Conservation (phyloP, 2,888 invertebrate species). For the Tiliacea aurago region DNA sequence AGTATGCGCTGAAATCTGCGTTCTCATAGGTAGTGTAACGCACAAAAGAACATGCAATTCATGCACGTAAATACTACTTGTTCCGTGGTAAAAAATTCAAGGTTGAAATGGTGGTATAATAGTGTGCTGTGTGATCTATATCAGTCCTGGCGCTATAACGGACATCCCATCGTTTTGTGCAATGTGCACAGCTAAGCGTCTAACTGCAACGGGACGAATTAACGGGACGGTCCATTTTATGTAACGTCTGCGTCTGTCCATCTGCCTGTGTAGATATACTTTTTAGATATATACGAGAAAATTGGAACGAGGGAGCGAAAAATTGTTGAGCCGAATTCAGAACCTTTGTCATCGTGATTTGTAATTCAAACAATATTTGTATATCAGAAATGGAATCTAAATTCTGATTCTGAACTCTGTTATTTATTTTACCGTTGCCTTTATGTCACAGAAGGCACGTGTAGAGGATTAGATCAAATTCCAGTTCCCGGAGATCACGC, state of each 20-base stretch:
- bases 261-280: constrained; percentile 30
- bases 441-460: constrained; percentile 3
- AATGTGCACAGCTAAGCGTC: constrained; percentile 47
- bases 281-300: constrained; percentile 6
- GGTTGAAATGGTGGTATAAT: constrained; percentile 50
- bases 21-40: constrained; percentile 17
- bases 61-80: constrained; percentile 39
- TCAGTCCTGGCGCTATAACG: constrained; percentile 59
- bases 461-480: constrained; percentile 40
- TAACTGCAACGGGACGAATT: constrained; percentile 63
- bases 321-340: neutral
- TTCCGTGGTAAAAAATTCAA: constrained; percentile 54
- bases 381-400: constrained; percentile 2
- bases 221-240: constrained; percentile 60
- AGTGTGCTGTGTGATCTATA: constrained; percentile 64
- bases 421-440: constrained; percentile 24
- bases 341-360: neutral
- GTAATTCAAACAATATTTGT: neutral
- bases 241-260: constrained; percentile 33
- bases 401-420: neutral
- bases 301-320: constrained; percentile 1
- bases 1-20: constrained; percentile 10
- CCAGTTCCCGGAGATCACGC: constrained; percentile 17
- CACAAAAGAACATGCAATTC: constrained; percentile 55
- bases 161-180: constrained; percentile 65